Conservation (phyloP, 1,140 invertebrate genomes). For the Bombus consobrinus region DNA sequence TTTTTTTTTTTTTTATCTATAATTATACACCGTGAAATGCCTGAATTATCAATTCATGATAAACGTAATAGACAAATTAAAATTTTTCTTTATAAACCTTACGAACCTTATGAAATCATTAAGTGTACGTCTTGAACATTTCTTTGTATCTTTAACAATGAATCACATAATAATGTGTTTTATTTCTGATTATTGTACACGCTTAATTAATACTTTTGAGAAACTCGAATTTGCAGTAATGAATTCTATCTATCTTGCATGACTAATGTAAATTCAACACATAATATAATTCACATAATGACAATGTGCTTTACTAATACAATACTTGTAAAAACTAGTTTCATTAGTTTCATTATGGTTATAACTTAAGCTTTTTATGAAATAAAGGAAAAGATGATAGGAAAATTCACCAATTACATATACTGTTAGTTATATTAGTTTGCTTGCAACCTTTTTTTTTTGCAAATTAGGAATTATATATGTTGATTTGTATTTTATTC, state of each 20-base stretch:
- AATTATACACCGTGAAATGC: no score
- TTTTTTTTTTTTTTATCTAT: no score
- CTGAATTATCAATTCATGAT: no score
- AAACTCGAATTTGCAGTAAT: constrained; percentile 43
- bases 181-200: not conserved
- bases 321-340: constrained; percentile 24
- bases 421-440: constrained; percentile 54
- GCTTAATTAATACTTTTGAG: not conserved
- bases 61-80: no score
- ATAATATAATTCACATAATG: constrained; percentile 40
- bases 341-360: constrained; percentile 29
- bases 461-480: constrained; percentile 48
- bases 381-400: not conserved
- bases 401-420: constrained; percentile 21
- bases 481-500: constrained; percentile 26
- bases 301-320: constrained; percentile 37
- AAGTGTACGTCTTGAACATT: no score
- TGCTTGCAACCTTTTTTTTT: constrained; percentile 59
- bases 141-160: no score
- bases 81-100: no score
- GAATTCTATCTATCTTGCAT: constrained; percentile 45
- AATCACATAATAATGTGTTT: not conserved
- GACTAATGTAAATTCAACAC: constrained; percentile 47
- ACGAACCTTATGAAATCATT: no score
- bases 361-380: constrained; percentile 14